Base-by-base conservation (phyloP, 1,140 invertebrate genomes). In the Heliconius congener region DNA sequence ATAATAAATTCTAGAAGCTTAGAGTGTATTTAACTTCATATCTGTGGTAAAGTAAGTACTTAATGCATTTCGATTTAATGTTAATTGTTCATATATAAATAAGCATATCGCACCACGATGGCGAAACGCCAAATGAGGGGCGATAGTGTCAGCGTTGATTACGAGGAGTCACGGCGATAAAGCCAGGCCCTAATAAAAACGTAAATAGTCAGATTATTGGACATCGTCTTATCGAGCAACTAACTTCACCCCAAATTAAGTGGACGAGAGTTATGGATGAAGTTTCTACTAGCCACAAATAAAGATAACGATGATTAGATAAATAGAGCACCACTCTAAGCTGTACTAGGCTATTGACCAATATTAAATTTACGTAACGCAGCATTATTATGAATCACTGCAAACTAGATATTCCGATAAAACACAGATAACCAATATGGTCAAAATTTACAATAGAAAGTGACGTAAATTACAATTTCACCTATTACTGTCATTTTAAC, bases 221-320 rank as follows among this genome's bases (percentile, higher is more conserved):
- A 78, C 85, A 85, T 74, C 83, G 85, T 86, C 91, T 93, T 93
- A 94, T 94, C 92, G 84, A 84, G 79, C 78, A 84, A 88, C 85
- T 88, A 87, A 88, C 90, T 84, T 82, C 78, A 82, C 89, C 89
- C 90, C 87, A 90, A 94, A 94, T 94, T 93, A 88, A 91, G 87
- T 85, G 87, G 89, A 88, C 83, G 82, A 92, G 91, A 93, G 88
- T 93, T 93, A 93, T 94, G 88, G 89, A 84, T 82, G 78, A 94
- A 93, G 86, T 94, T 93, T 88, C 88, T 87, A 89, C 88, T 84
- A 60, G 81, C 86, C 83, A 85, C 87, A 84, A 90, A 90, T 90
- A 90, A 90, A 90, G 89, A 93, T 93, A 93, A 94, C 92, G 91
- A 91, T 93, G 91, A 91, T 93, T 89, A 92, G 89, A 92, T 91